Percentiles rank a stretch among this genome's conserved stretches.
These are phyloP conservation scores for Brachystomella parvula DNA, from an alignment of 1,140 invertebrate genomes.

Conservation along the genomic window DNA sequence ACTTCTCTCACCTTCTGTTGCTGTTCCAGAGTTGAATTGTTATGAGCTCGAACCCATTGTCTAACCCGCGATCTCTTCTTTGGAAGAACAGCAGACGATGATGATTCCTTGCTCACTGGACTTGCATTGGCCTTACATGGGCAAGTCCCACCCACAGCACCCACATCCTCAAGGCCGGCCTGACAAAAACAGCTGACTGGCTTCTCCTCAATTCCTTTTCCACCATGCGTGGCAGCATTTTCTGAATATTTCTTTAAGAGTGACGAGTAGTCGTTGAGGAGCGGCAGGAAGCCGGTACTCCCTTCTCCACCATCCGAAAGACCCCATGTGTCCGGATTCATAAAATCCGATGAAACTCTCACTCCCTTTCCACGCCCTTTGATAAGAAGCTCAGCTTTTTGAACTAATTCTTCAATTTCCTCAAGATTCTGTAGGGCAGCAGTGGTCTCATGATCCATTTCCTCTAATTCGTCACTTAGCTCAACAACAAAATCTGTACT, in stretches of 20 bases:
- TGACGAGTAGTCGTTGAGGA: background rate
- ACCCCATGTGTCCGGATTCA: background rate
- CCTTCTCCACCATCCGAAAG: background rate
- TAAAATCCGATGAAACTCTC: background rate
- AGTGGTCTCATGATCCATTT: background rate
- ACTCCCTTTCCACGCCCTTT: conserved; percentile 13
- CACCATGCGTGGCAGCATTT: too few species aligned
- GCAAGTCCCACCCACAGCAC: background rate
- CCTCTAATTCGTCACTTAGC: background rate
- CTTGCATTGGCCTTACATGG: background rate
- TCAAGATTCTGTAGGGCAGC: conserved; percentile 18
- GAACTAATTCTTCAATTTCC: conserved; percentile 35
- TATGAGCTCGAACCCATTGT: conserved; percentile 36
- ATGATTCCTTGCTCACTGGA: too few species aligned
- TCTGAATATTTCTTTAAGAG: background rate
- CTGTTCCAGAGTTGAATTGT: conserved; percentile 16
- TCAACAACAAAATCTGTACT: conserved; percentile 11
- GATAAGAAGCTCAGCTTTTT: conserved; percentile 33
- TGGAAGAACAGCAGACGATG: too few species aligned
- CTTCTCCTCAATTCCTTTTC: background rate
- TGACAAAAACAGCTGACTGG: background rate
- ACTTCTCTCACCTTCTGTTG: conserved; percentile 32
- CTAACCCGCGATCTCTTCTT: conserved; percentile 32
- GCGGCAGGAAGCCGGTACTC: background rate
- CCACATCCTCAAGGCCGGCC: background rate